Evolutionary conservation across 2,888 invertebrate genomes (phyloP).

Genomic region (Melieria picta): DNA sequence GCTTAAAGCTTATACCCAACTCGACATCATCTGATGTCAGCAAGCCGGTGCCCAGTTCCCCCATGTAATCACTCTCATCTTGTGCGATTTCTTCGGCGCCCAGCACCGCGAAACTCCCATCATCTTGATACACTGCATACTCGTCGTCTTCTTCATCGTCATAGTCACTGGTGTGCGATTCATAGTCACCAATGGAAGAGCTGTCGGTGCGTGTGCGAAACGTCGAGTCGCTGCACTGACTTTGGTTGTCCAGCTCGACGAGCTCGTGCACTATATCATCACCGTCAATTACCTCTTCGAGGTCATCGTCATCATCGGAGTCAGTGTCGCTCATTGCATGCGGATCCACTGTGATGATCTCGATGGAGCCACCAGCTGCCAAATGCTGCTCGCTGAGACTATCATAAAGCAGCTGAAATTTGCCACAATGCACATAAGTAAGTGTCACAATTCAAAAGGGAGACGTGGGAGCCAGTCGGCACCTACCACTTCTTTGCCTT

Average conservation of each 20-base stretch:
- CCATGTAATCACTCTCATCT: background rate
- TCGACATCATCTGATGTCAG: conserved; percentile 32
- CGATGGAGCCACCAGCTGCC: conserved; percentile 48
- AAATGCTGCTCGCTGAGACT: conserved; percentile 53
- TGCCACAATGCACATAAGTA: conserved; percentile 12
- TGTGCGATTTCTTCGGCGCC: conserved; percentile 4
- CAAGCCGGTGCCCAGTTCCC: conserved; percentile 7
- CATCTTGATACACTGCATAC: conserved; percentile 18
- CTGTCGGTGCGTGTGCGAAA: conserved; percentile 63
- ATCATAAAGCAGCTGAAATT: conserved; percentile 56
- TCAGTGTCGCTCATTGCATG: conserved; percentile 50
- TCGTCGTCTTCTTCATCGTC: conserved; percentile 54
- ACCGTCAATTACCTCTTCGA: conserved; percentile 43
- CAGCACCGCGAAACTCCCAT: conserved; percentile 32
- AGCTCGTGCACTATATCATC: conserved; percentile 27
- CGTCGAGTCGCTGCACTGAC: conserved; percentile 56
- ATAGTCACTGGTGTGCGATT: conserved; percentile 65
- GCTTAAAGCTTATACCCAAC: conserved; percentile 26
- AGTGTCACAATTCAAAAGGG: conserved; percentile 4
- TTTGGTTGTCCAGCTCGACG: conserved; percentile 42
- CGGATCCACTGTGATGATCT: conserved; percentile 56
- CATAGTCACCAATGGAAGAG: conserved; percentile 64
- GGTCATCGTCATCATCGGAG: conserved; percentile 47
- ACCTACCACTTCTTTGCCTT: conserved; percentile 57
- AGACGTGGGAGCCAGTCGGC: conserved; percentile 9